phyloP scores from a whole-genome alignment of 2,113 vertebrate species.

The Speoplatyrhinus poulsoni region DNA sequence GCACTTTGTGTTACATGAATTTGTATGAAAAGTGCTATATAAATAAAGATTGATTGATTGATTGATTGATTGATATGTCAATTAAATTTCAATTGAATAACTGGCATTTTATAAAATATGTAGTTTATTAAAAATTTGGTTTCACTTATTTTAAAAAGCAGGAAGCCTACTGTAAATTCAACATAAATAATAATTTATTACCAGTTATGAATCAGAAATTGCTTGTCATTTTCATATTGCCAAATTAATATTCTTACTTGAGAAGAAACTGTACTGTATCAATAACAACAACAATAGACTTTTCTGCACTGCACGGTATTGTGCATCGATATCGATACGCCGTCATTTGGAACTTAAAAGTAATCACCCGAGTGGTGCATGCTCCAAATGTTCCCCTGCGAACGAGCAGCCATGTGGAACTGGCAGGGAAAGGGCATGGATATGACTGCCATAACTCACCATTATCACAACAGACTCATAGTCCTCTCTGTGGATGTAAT shows the following conservation, averaged over 20 bases:
- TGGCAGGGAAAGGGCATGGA: slow-evolving; percentile 31
- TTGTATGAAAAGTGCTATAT: no score
- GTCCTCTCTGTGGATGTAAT: slow-evolving; percentile 44
- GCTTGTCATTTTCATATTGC: no score
- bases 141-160: no score
- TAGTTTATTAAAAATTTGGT: no score
- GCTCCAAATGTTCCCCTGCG: slow-evolving; percentile 32
- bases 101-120: no score
- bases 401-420: slow-evolving; percentile 52
- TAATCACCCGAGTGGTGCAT: slow-evolving; percentile 49
- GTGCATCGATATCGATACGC: slow-evolving; percentile 35
- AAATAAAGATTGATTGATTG: no score
- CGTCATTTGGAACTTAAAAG: slow-evolving; percentile 42
- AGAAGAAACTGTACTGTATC: not conserved
- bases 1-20: no score
- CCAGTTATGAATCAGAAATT: no score
- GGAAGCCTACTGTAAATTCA: not conserved
- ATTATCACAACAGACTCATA: slow-evolving; percentile 71
- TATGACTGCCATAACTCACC: slow-evolving; percentile 67
- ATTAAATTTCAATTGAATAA: no score
- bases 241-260: not conserved
- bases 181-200: not conserved
- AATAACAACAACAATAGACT: not conserved
- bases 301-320: not conserved
- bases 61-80: no score